Base-by-base conservation (phyloP, 2,888 invertebrate genomes). In the Plagodis pulveraria region DNA sequence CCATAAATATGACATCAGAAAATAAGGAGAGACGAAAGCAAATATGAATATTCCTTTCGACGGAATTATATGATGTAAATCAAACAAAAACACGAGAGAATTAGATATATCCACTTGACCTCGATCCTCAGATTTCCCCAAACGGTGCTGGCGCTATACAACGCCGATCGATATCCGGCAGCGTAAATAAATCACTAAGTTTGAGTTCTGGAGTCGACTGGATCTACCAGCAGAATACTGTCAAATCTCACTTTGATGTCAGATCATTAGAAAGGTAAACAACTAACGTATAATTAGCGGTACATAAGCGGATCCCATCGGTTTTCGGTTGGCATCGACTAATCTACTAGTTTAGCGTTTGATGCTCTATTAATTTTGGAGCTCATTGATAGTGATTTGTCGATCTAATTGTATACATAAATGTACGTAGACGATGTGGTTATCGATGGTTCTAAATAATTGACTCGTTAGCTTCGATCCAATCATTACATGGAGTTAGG, bases 141-240 rank as follows among this genome's bases (percentile, higher is more conserved):
- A 82, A 81, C 80, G 78, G 79, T 78, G 79, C 77, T 79, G 79
- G 76, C 82, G 84, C 54, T 54, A 57, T 80, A 78, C 80, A 77
- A 68, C 75, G 70, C 66, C 80, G 87, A 89, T 90, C 89, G 81
- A 89, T 90, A 88, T 83, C 69, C 75, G 76, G 71, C 80, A 83
- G 81, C 86, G 85, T 87, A 87, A 87, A 89, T 87, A 89, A 90
- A 90, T 89, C 87, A 88, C 85, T 78, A 82, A 88, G 80, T 85
- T 85, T 78, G 81, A 80, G 81, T 78, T 70, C 62, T 55, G 51
- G 46, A 57, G 61, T 48, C 56, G 48, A 45, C 61, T 62, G 55
- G 70, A 72, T 69, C 60, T 68, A 60, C 62, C 65, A 63, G 68
- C 71, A 70, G 70, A 56, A 64, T 63, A 65, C 69, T 59, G 58